Conservation (phyloP, 2,888 invertebrate species). For the Lacanobia wlatinum region DNA sequence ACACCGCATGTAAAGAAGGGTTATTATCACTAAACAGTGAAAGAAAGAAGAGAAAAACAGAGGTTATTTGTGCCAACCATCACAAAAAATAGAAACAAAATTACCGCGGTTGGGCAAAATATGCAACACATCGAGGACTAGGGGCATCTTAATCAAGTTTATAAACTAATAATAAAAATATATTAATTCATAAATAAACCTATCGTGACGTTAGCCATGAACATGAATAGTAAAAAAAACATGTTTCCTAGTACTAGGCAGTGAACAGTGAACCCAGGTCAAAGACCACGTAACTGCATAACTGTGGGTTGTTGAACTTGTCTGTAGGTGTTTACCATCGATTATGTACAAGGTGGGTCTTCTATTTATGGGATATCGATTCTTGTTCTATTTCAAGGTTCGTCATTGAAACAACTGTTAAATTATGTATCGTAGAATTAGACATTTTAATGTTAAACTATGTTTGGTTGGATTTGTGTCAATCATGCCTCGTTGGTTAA, state of each 20-base stretch:
- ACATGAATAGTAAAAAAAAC: background rate
- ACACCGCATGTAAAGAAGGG: no score
- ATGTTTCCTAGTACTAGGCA: background rate
- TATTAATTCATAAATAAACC: no score
- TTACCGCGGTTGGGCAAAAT: no score
- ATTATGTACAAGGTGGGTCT: conserved; percentile 6
- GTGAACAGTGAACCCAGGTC: background rate
- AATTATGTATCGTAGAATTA: background rate
- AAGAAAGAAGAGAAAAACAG: no score
- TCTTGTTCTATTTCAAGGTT: background rate
- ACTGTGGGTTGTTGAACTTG: conserved; percentile 10
- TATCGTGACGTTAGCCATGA: no score
- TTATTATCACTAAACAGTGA: no score
- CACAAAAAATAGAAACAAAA: no score
- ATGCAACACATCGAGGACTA: no score
- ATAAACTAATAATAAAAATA: no score
- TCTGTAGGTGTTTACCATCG: background rate
- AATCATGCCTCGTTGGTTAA: background rate
- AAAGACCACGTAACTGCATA: conserved; percentile 8
- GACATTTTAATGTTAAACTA: background rate
- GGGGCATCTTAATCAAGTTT: no score
- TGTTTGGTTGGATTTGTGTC: background rate
- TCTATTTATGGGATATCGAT: conserved; percentile 17
- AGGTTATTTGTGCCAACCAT: no score
- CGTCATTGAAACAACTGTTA: background rate